These are phyloP conservation scores for Myotis davidii DNA, from an alignment of 2,113 vertebrate genomes.

Conservation along the genomic window DNA sequence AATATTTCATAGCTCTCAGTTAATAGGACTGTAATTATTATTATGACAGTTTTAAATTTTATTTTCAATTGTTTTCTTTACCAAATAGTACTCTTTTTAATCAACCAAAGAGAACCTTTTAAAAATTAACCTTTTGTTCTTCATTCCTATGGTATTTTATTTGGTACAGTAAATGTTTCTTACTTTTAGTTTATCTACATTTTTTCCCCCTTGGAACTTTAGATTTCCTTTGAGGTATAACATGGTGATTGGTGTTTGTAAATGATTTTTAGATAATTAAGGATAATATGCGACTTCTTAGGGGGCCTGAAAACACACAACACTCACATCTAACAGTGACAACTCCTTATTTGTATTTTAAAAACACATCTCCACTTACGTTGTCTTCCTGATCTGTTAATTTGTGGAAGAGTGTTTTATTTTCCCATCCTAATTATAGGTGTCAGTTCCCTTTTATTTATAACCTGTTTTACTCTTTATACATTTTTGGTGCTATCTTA, in stretches of 20 bases:
- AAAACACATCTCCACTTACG: neutral
- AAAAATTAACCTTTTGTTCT: neutral
- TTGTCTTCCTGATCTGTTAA: neutral
- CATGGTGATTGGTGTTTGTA: neutral
- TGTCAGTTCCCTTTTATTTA: neutral
- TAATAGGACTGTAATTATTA: neutral
- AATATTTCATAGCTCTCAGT: neutral
- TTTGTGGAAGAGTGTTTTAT: neutral
- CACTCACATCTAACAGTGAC: neutral
- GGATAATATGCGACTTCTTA: neutral
- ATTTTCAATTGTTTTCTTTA: constrained; percentile 1
- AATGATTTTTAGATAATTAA: neutral
- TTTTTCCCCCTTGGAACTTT: neutral
- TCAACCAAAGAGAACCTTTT: neutral
- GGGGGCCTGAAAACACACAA: neutral
- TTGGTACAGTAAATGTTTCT: neutral
- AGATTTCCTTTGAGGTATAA: neutral
- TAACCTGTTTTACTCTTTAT: neutral
- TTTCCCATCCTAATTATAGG: neutral
- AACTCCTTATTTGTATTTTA: neutral
- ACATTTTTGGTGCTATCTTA: neutral
- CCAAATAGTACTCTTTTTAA: neutral
- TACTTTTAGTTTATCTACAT: neutral
- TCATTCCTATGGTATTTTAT: neutral
- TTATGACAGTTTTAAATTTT: neutral